Conservation (phyloP, 1,140 invertebrate genomes). For the Teleopsis dalmanni region DNA sequence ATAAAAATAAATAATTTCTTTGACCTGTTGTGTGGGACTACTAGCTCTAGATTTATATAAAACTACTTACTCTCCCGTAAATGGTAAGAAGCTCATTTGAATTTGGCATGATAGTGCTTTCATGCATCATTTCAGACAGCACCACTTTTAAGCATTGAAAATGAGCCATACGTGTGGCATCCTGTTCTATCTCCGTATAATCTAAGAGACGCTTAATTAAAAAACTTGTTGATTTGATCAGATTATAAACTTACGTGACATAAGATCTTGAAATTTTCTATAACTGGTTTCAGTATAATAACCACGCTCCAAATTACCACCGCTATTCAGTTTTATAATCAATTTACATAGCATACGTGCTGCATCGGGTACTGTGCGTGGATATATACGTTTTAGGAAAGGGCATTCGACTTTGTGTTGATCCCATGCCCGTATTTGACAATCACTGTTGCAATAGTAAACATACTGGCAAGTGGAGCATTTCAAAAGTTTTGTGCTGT, state of each 20-base stretch:
- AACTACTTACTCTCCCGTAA: slow-evolving; percentile 61
- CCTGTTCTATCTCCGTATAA: slow-evolving; percentile 67
- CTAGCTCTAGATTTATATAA: no score
- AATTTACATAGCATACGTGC: slow-evolving; percentile 65
- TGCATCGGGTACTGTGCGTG: slow-evolving; percentile 62
- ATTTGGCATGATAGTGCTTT: slow-evolving; percentile 58
- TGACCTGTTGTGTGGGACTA: no score
- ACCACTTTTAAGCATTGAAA: slow-evolving; percentile 60
- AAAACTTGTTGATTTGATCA: background rate
- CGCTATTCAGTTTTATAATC: slow-evolving; percentile 60
- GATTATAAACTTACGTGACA: slow-evolving; percentile 64
- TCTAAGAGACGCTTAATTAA: slow-evolving; percentile 47
- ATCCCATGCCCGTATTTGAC: slow-evolving; percentile 67
- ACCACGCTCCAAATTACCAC: slow-evolving; percentile 55
- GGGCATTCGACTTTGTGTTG: slow-evolving; percentile 71
- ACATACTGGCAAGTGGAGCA: slow-evolving; percentile 75
- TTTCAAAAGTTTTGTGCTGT: slow-evolving; percentile 59
- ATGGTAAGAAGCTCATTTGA: slow-evolving; percentile 68
- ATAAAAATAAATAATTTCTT: no score
- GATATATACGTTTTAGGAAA: slow-evolving; percentile 58
- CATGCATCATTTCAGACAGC: slow-evolving; percentile 58
- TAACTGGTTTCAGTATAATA: slow-evolving; percentile 61
- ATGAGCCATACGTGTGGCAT: slow-evolving; percentile 65
- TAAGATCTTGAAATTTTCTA: slow-evolving; percentile 71
- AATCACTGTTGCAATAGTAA: slow-evolving; percentile 65